Evolutionary conservation across 2,888 invertebrate genomes (phyloP).

Genomic region (Mayetiola destructor): DNA sequence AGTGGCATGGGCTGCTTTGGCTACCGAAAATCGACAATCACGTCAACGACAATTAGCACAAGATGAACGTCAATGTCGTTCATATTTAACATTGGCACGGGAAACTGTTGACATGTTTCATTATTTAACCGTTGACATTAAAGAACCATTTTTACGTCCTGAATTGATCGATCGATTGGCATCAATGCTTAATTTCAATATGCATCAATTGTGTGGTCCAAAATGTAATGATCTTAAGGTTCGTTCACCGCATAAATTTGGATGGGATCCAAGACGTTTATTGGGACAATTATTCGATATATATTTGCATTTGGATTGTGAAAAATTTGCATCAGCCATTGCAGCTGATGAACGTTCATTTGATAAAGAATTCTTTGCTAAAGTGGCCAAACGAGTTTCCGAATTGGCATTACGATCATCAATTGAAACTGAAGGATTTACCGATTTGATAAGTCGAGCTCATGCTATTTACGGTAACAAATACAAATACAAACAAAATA

Average conservation of each 20-base stretch:
- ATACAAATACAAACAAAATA: not conserved
- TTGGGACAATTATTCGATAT: slow-evolving; percentile 89
- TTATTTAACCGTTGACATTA: slow-evolving; percentile 84
- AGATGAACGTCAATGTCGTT: slow-evolving; percentile 77
- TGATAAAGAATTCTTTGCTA: slow-evolving; percentile 80
- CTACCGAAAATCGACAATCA: slow-evolving; percentile 55
- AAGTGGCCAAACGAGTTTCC: slow-evolving; percentile 70
- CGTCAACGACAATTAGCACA: slow-evolving; percentile 64
- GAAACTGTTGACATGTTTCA: slow-evolving; percentile 98
- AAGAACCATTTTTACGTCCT: slow-evolving; percentile 84
- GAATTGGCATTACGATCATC: slow-evolving; percentile 71
- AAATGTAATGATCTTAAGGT: slow-evolving; percentile 92
- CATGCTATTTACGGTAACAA: slow-evolving; percentile 52
- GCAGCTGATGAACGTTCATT: slow-evolving; percentile 97
- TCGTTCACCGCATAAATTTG: slow-evolving; percentile 83
- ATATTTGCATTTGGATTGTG: slow-evolving; percentile 89
- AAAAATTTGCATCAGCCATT: slow-evolving; percentile 77
- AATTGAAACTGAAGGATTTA: slow-evolving; percentile 74
- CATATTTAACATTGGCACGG: slow-evolving; percentile 77
- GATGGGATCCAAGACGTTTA: slow-evolving; percentile 90
- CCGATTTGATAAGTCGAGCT: slow-evolving; percentile 58
- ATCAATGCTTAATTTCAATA: slow-evolving; percentile 96
- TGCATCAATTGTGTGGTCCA: slow-evolving; percentile 89
- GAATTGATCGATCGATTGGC: slow-evolving; percentile 88
- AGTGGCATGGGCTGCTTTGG: slow-evolving; percentile 49